Conservation (phyloP, 2,113 vertebrate species). For the Nycticebus coucang region DNA sequence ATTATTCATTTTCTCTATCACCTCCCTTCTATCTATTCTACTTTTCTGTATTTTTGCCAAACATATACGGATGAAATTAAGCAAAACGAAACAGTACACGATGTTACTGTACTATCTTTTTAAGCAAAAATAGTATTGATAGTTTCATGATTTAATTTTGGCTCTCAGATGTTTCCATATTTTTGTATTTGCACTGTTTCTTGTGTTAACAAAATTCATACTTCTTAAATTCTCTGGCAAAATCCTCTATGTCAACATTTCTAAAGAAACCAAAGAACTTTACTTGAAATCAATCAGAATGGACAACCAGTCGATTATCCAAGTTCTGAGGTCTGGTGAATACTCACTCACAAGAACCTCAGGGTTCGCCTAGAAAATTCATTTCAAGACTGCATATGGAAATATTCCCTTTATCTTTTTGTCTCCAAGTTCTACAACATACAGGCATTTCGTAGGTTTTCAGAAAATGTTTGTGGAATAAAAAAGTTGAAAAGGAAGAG, state of each 20-base stretch:
- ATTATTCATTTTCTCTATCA: not conserved
- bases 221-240: not conserved
- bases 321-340: not conserved
- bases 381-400: not conserved
- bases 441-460: not conserved
- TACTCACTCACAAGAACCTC: not conserved
- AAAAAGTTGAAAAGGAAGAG: not conserved
- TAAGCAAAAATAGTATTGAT: not conserved
- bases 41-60: not conserved
- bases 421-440: not conserved
- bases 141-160: not conserved
- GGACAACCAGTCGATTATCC: not conserved
- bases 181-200: not conserved
- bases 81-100: not conserved
- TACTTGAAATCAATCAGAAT: not conserved
- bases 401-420: not conserved
- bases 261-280: constrained; percentile 8
- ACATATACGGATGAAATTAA: not conserved
- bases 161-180: not conserved
- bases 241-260: not conserved
- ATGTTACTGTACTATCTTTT: not conserved
- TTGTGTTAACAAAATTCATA: not conserved
- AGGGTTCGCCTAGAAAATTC: not conserved
- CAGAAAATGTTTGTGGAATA: not conserved
- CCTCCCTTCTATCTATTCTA: not conserved